phyloP scores from a whole-genome alignment of 1,140 invertebrate species.

The Trachelipus rathkii region DNA sequence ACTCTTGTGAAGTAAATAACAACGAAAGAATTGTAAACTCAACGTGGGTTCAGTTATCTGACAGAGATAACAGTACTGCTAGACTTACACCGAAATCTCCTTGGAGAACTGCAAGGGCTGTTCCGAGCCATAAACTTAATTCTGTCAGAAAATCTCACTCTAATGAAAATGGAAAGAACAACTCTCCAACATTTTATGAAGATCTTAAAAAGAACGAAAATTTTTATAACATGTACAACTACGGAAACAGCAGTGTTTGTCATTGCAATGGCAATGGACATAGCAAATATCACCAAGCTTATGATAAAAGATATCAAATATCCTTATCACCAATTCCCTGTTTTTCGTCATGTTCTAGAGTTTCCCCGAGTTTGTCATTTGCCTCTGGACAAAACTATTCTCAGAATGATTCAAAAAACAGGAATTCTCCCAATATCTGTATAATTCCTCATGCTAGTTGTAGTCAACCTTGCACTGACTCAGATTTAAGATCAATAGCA shows the following conservation, averaged over 20 bases:
- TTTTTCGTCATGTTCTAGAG: neutral
- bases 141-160: neutral
- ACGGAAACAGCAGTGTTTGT: neutral
- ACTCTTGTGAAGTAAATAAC: constrained; percentile 32
- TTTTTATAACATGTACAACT: neutral
- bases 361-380: neutral
- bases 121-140: neutral
- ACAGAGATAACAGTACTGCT: neutral
- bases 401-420: neutral
- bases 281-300: neutral
- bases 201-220: neutral
- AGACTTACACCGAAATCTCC: neutral
- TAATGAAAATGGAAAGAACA: neutral
- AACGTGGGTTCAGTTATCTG: constrained; percentile 39
- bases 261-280: neutral
- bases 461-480: constrained; percentile 16
- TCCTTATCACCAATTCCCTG: neutral
- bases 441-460: neutral
- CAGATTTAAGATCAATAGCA: constrained; percentile 37
- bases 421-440: neutral
- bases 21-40: constrained; percentile 36
- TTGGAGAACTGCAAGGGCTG: neutral
- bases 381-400: neutral
- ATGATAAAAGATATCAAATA: neutral
- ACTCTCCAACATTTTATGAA: neutral